These are phyloP conservation scores for Creontiades dilutus DNA, from an alignment of 2,888 invertebrate genomes.

Conservation along the genomic window DNA sequence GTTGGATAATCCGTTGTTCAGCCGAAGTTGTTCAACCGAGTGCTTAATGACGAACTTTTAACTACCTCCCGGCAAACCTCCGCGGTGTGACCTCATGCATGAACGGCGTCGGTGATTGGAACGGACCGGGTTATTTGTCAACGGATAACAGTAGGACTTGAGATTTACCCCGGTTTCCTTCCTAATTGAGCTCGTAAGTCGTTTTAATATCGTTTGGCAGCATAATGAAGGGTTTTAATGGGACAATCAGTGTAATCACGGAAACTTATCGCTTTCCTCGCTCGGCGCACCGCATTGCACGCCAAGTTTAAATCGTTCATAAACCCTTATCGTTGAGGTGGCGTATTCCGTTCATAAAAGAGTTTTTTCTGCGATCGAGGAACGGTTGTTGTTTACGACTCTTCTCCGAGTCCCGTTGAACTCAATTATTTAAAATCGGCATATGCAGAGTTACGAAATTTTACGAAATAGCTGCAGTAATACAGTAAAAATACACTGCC, in stretches of 20 bases:
- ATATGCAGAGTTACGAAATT: no score
- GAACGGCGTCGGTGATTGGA: background rate
- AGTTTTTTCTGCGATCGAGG: background rate
- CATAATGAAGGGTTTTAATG: conserved; percentile 52
- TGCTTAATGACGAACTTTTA: no score
- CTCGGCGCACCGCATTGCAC: conserved; percentile 29
- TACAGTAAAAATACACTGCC: no score
- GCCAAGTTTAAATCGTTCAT: conserved; percentile 54
- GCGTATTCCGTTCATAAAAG: background rate
- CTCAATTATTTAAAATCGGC: no score
- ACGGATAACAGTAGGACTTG: background rate
- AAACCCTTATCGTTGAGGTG: conserved; percentile 7
- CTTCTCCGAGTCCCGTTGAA: no score
- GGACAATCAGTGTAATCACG: conserved; percentile 60
- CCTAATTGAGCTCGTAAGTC: conserved; percentile 63
- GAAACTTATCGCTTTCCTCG: conserved; percentile 49
- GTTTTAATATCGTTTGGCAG: conserved; percentile 62
- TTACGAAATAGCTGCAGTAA: no score
- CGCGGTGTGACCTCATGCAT: background rate
- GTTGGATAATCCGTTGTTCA: no score
- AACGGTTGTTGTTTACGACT: no score
- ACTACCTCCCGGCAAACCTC: background rate
- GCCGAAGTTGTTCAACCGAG: no score
- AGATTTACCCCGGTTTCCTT: background rate
- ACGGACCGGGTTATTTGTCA: conserved; percentile 9